Base-by-base conservation (phyloP, 2,113 vertebrate genomes). In the Merops nubicus region DNA sequence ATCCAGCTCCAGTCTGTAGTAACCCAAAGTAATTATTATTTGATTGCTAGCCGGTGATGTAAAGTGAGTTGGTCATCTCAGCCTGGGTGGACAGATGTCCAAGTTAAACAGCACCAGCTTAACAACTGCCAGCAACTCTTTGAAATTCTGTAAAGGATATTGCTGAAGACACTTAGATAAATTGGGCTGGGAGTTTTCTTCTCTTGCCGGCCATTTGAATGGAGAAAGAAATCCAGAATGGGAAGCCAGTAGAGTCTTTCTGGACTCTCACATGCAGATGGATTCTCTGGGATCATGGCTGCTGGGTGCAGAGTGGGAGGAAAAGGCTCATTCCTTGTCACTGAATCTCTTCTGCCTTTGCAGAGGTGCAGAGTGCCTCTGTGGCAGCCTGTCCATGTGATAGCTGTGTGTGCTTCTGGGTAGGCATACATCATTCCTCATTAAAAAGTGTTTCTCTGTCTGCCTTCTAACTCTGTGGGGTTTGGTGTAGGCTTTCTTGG, bases 21-120 rank as follows among this genome's bases (percentile, higher is more conserved):
- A 94, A 96, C 91, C 73, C 69, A 72, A 89, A 95, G 91, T 91
- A 96, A 95, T 96, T 95, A 96, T 88, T 94, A 84, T 93, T 92
- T 96, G 95, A 96, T 94, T 96, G 93, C 88, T 86, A 57, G 76
- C 64, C 5, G 20, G 80, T 96, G 94, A 95, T 89, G 95, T 93
- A 93, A 96, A 96, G 86, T 79, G 93, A 96, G 76, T 92, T 85
- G 93, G 96, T 97, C 96, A 95, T 78, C 88, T 79, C 83, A 81
- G 80, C 86, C 90, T 78, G 84, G 45, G 51, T 88, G 92, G 93
- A 94, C 93, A 93, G 88, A 92, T 95, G 96, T 95, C 95, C 93
- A 91, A 94, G 92, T 95, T 94, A 95, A 96, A 95, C 91, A 94
- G 83, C 92, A 81, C 79, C 86, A 85, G 92, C 90, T 95, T 91